Evolutionary conservation across 2,113 vertebrate species (phyloP), one percentile per base, ranked within the genome.

Genomic region (Lanius ludovicianus): DNA sequence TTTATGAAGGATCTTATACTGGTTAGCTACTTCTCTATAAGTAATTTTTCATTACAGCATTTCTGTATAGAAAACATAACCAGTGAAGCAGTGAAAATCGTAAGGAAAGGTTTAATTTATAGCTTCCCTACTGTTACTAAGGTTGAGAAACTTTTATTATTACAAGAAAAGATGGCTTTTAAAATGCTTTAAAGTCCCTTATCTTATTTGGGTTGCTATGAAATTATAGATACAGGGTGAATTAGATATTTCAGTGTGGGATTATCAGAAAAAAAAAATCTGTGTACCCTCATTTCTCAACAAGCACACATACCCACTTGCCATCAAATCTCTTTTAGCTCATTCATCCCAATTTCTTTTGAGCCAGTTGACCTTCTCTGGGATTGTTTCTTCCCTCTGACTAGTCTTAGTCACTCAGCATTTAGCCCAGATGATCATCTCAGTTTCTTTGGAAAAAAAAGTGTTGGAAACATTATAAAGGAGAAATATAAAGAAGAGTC

Each of bases 1-100:
- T 96, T 97, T 96, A 94, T 91, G 78, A 64, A 41, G 39, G 57
- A 57, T 76, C 46, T 90, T 89, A 56, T 46, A 46, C n/a, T 46
- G 46, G 21, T 77, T 90, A 85, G 63, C 79, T 91, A 65, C 81
- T 73, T 77, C 10, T 20, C 50, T 69, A 7, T 50, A 89, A 55
- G 77, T 85, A 86, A 91, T 93, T 90, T 95, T 93, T 95, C 67
- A 76, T 31, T 33, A 44, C 37, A 80, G 15, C 2, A 7, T 74
- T 96, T 91, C 75, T 83, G 71, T 57, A 47, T 35, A 83, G 87
- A 79, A 96, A 95, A 65, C 21, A 56, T 79, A 95, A 83, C 59
- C 63, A 83, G 10, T 56, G 89, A 93, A 77, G 75, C 67, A 80
- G 46, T 63, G 37, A 93, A 96, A 93, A 79, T 79, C 12, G 21